Conservation (phyloP, 2,797 vertebrate species). For the Dermochelys coriacea region DNA sequence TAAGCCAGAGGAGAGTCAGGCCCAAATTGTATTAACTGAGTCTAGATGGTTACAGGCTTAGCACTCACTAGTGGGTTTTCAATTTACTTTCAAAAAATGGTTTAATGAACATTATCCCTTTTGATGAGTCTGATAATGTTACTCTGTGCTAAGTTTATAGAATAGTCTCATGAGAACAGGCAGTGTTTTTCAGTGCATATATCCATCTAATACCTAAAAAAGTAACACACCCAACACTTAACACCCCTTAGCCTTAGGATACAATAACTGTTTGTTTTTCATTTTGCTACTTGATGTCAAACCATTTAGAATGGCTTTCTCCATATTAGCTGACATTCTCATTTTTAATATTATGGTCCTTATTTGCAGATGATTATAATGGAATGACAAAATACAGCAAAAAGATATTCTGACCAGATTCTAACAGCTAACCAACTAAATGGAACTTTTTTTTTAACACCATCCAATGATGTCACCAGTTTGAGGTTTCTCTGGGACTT, state of each 20-base stretch:
- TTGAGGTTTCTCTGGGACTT: conserved; percentile 93
- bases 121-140: conserved; percentile 41
- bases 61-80: neutral
- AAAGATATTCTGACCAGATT: conserved; percentile 74
- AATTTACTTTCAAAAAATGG: conserved; percentile 15
- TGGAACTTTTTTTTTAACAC: conserved; percentile 89
- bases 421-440: conserved; percentile 89
- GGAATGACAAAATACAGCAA: conserved; percentile 75
- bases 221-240: conserved; percentile 26
- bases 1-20: neutral
- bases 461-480: conserved; percentile 97
- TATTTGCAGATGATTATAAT: conserved; percentile 76
- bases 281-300: conserved; percentile 83
- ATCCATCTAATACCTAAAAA: conserved; percentile 51
- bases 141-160: conserved; percentile 28
- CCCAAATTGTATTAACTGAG: neutral
- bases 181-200: conserved; percentile 65
- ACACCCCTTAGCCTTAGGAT: conserved; percentile 49
- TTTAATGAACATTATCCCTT: conserved; percentile 43
- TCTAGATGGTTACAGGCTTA: neutral
- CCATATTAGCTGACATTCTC: conserved; percentile 68
- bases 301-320: conserved; percentile 79
- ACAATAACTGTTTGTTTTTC: conserved; percentile 26
- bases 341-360: conserved; percentile 70
- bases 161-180: conserved; percentile 41